phyloP scores from a whole-genome alignment of 2,113 vertebrate genomes.

The Corythaeola cristata region DNA sequence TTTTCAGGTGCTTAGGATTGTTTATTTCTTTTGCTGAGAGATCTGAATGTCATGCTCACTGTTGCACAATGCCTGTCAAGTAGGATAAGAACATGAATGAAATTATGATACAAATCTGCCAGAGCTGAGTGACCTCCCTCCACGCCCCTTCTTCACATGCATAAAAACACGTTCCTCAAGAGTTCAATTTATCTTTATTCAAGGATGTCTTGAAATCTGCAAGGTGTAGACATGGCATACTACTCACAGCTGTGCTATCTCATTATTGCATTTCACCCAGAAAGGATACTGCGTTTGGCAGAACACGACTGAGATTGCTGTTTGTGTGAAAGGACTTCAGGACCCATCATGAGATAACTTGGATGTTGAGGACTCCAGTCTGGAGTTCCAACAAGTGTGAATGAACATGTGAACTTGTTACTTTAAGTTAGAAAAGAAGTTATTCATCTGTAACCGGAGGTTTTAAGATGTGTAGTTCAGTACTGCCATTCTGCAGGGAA shows the following conservation, averaged over 20 bases:
- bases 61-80: slow-evolving; percentile 24
- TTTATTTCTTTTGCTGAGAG: slow-evolving; percentile 35
- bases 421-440: not conserved
- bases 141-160: not conserved
- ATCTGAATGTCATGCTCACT: not conserved
- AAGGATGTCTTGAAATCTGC: not conserved
- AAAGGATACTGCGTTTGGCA: not conserved
- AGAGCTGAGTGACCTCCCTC: not conserved
- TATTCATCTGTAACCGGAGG: not conserved
- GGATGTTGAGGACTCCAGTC: not conserved
- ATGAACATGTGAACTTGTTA: not conserved
- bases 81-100: slow-evolving; percentile 5
- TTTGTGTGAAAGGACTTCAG: not conserved
- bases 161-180: not conserved
- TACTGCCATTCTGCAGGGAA: not conserved
- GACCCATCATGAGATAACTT: not conserved
- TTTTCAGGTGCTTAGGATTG: slow-evolving; percentile 19
- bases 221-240: not conserved
- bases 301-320: not conserved
- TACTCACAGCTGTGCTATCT: not conserved
- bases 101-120: slow-evolving; percentile 21
- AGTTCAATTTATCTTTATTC: not conserved
- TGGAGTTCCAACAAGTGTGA: not conserved
- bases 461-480: not conserved
- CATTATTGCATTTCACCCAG: not conserved